Base-by-base conservation (phyloP, 1,140 invertebrate genomes). In the Trichoplusia ni region DNA sequence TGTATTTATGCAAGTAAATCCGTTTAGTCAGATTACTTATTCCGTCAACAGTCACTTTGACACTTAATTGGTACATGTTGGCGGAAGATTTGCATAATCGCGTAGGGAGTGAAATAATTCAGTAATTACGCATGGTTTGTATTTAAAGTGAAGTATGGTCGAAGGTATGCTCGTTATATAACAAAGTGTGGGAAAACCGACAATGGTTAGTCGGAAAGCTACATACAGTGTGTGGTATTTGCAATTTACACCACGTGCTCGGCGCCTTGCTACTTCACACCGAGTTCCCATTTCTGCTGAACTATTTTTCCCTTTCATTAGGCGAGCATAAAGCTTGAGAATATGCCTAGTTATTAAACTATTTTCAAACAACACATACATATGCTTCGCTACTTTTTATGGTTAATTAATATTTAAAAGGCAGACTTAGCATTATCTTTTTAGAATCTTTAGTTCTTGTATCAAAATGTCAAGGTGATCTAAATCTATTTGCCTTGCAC, bases 241-340 rank as follows among this genome's bases (percentile, higher is more conserved):
- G 72, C 66, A 67, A 79, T 79, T 79, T 69, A 64, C 77, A 74
- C 71, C 62, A 60, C 51, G 29, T 61, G 66, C 46, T 46, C 13
- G 33, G 14, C 51, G 59, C 31, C 27, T 61, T 33, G 46, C 44
- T 64, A 70, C 64, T 77, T 79, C 47, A 63, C 77, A 75, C 74
- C 68, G 49, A 13, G 49, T 35, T 65, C 47, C 29, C 56, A 64
- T 60, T 73, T 73, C 68, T 64, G 25, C 18, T 53, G 59, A 75
- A 79, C 63, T 59, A 51, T 62, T 56, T 59, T 35, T 38, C 49
- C 51, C 23, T 33, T 54, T 35, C 9, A 29, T 27, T 29, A 23
- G 2, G 21, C 40, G 29, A 21, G 27, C 37, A 16, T n/a, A 21
- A 19, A 37, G 25, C 35, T 63, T 59, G 40, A 49, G 54, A 53